A percentile compares a stretch with the other conserved stretches of the same genome.
These are phyloP conservation scores for Tachina grossa DNA, from an alignment of 2,888 invertebrate genomes.

Conservation along the genomic window DNA sequence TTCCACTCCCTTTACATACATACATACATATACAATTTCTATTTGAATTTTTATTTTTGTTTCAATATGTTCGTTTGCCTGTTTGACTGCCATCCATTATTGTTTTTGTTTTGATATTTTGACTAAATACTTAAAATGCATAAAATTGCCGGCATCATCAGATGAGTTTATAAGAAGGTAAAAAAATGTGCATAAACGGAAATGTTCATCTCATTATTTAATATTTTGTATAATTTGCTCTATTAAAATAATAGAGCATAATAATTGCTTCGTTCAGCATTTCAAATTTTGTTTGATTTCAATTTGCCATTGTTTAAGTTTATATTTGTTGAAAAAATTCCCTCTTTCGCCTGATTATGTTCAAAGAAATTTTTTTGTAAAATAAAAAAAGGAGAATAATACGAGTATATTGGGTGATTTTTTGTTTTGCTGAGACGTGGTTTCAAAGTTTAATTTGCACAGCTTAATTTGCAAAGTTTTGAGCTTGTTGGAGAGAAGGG, in stretches of 20 bases:
- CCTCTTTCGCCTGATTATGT: too few species aligned
- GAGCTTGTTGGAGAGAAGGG: too few species aligned
- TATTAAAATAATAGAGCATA: conserved; percentile 60
- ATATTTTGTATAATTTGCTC: conserved; percentile 52
- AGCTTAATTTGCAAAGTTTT: too few species aligned
- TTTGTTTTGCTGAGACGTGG: too few species aligned
- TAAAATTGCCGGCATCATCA: conserved; percentile 69
- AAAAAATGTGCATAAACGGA: conserved; percentile 46
- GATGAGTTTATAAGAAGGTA: conserved; percentile 4
- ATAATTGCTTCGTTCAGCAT: conserved; percentile 68
- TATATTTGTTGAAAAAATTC: not conserved
- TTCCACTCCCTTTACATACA: conserved; percentile 59
- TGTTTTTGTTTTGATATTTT: conserved; percentile 64
- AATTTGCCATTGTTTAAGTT: conserved; percentile 47
- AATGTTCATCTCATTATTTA: conserved; percentile 64
- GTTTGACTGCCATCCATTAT: conserved; percentile 19
- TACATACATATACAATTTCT: not conserved
- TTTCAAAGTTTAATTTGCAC: too few species aligned
- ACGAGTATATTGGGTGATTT: too few species aligned
- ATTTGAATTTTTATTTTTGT: not conserved
- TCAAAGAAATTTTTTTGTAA: too few species aligned
- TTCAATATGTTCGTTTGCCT: not conserved
- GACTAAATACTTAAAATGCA: conserved; percentile 64
- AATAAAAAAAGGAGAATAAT: too few species aligned
- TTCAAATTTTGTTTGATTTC: conserved; percentile 63